Conservation (phyloP, 2,797 vertebrate species). For the Onychomys torridus region DNA sequence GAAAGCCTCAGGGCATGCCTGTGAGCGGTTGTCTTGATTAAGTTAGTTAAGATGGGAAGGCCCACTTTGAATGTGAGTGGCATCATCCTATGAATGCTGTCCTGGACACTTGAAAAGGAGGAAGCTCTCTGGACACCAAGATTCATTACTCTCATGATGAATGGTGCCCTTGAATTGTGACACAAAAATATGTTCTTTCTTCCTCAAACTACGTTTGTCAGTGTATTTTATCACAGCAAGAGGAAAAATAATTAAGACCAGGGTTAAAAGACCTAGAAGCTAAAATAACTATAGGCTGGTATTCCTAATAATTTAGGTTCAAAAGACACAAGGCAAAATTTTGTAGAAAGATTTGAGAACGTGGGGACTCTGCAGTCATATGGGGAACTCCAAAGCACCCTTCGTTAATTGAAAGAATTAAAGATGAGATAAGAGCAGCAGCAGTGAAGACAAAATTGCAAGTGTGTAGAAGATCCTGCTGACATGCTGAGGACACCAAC, state of each 20-base stretch:
- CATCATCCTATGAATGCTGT: neutral
- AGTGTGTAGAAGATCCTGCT: neutral
- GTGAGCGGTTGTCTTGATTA: neutral
- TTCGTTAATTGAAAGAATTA: neutral
- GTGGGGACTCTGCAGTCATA: neutral
- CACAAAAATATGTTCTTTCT: neutral
- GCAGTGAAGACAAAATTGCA: neutral
- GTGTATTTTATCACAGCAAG: neutral
- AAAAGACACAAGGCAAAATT: neutral
- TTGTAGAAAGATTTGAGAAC: slow-evolving; percentile 33
- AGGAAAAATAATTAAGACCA: neutral
- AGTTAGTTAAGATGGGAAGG: neutral
- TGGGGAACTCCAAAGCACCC: neutral
- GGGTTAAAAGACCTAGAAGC: neutral
- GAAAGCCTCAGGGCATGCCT: neutral
- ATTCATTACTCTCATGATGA: neutral
- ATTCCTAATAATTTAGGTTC: neutral
- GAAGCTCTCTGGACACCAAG: too few species aligned
- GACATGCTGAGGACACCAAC: neutral
- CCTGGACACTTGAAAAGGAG: neutral
- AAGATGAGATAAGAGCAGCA: neutral
- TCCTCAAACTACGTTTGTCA: neutral
- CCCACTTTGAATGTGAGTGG: neutral
- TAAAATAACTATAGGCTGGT: neutral
- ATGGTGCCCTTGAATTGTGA: neutral